Evolutionary conservation across 2,113 vertebrate species (phyloP).

Genomic region (Alligator mississippiensis): DNA sequence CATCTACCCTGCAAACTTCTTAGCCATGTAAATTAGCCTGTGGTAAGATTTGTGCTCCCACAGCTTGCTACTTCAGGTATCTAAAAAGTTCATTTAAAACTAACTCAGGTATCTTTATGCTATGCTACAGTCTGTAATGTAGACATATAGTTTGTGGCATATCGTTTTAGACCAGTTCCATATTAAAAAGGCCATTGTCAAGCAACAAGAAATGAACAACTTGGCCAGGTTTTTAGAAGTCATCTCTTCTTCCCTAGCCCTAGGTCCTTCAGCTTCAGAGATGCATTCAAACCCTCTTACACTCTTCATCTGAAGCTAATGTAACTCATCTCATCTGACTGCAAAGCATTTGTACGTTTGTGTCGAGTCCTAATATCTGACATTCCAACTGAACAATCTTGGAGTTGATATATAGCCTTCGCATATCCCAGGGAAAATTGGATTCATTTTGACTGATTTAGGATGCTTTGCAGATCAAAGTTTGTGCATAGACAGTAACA

Average conservation of each 20-base stretch:
- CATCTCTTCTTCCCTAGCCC: not conserved
- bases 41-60: no score
- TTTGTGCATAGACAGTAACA: conserved; percentile 20
- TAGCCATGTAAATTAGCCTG: no score
- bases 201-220: not conserved
- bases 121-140: no score
- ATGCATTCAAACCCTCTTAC: not conserved
- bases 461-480: conserved; percentile 55
- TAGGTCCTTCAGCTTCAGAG: not conserved
- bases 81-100: no score
- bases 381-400: rapidly evolving
- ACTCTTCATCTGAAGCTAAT: not conserved
- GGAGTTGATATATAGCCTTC: not conserved
- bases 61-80: no score
- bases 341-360: not conserved
- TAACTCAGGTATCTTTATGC: no score
- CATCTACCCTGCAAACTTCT: no score
- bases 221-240: not conserved
- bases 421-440: not conserved
- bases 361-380: rapidly evolving
- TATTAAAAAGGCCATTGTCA: not conserved
- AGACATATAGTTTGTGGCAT: no score
- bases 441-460: not conserved
- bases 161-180: no score
- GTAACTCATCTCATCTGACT: not conserved